Conservation (phyloP, 2,797 vertebrate genomes). For the Eulemur mongoz region DNA sequence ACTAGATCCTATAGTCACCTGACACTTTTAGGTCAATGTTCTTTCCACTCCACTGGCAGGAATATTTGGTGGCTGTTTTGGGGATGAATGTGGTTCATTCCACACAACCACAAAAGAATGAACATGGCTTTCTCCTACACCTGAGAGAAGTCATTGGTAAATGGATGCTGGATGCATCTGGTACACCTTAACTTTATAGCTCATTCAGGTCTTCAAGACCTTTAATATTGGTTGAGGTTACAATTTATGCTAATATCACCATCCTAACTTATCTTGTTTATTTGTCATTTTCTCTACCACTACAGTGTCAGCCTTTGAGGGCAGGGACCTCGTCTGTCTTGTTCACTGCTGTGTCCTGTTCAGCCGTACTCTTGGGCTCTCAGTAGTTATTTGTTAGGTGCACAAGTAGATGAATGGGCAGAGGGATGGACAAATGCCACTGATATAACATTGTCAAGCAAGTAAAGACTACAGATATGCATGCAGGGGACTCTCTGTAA, state of each 20-base stretch:
- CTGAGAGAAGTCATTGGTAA: neutral
- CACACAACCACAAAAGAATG: neutral
- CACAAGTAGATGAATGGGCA: neutral
- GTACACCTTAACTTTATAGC: neutral
- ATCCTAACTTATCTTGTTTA: neutral
- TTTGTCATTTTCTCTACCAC: neutral
- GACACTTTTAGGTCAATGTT: neutral
- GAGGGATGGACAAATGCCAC: neutral
- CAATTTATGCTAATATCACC: neutral
- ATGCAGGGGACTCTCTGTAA: neutral
- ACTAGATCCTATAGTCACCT: neutral
- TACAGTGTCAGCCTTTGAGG: neutral
- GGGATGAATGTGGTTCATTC: neutral
- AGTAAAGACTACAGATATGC: neutral
- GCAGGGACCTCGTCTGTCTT: neutral
- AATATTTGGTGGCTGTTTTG: neutral
- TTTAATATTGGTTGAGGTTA: neutral
- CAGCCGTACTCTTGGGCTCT: neutral
- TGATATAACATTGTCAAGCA: neutral
- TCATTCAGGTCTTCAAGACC: neutral
- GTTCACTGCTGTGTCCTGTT: neutral
- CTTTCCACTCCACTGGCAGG: neutral
- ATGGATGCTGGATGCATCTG: neutral
- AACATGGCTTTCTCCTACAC: neutral
- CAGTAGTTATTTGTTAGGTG: neutral